Percentiles rank a stretch among this genome's conserved stretches.
These are phyloP conservation scores for Drosophila azteca DNA, from an alignment of 1,140 invertebrate species.

Conservation along the genomic window DNA sequence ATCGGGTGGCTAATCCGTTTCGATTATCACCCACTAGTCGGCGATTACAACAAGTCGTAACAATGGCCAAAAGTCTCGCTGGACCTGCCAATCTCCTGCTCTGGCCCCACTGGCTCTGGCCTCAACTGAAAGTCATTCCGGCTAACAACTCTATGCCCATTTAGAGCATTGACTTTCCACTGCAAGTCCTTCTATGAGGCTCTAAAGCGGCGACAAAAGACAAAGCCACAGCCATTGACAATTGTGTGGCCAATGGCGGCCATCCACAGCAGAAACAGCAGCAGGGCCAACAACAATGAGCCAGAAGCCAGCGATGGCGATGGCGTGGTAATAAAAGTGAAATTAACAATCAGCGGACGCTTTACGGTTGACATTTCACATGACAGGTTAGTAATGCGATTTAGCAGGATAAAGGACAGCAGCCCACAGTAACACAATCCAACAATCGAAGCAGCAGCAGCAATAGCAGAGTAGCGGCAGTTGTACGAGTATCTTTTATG, in stretches of 20 bases:
- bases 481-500: slow-evolving; percentile 14
- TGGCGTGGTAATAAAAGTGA: slow-evolving; percentile 76
- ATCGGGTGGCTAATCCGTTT: slow-evolving; percentile 19
- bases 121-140: slow-evolving; percentile 37
- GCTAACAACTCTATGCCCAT: slow-evolving; percentile 50
- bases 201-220: slow-evolving; percentile 41
- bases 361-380: slow-evolving; percentile 83
- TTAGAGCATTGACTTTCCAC: slow-evolving; percentile 37
- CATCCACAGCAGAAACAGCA: too few relatives aligned
- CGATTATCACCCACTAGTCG: slow-evolving; percentile 26
- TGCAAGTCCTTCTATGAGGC: slow-evolving; percentile 27
- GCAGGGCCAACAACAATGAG: slow-evolving; percentile 19
- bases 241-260: slow-evolving; percentile 40
- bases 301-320: slow-evolving; percentile 17
- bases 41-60: slow-evolving; percentile 13
- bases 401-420: slow-evolving; percentile 82
- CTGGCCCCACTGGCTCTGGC: slow-evolving; percentile 14
- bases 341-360: slow-evolving; percentile 83
- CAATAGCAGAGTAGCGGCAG: slow-evolving; percentile 11
- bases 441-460: slow-evolving; percentile 1
- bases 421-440: not conserved
- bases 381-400: slow-evolving; percentile 83
- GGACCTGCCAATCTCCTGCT: slow-evolving; percentile 27
- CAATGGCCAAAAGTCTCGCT: slow-evolving; percentile 34
- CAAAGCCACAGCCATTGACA: slow-evolving; percentile 64